Percentiles rank a stretch among this genome's conserved stretches.
phyloP scores from a whole-genome alignment of 2,797 vertebrate genomes.

The Rhynchonycteris naso region DNA sequence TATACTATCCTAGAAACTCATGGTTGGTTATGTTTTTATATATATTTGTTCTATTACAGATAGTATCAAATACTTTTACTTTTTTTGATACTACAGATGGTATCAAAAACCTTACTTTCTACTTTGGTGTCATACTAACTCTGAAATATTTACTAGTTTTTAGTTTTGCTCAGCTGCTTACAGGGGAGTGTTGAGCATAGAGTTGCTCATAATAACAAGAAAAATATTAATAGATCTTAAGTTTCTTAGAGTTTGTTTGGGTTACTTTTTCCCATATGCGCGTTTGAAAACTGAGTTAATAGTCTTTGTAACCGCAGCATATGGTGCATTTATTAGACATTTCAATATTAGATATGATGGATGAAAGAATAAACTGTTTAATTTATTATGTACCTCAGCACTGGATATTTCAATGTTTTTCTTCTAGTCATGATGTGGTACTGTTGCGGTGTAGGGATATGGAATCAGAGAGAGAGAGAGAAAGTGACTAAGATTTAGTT shows the following conservation, averaged over 20 bases:
- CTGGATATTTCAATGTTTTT: background rate
- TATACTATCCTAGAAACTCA: constrained; percentile 23
- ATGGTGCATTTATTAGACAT: background rate
- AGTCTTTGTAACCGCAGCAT: background rate
- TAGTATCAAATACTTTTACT: background rate
- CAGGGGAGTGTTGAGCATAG: background rate
- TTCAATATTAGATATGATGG: background rate
- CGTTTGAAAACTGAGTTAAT: constrained; percentile 43
- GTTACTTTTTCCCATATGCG: background rate
- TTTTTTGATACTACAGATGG: background rate
- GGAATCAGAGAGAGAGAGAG: background rate
- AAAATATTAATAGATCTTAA: background rate
- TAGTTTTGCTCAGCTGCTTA: constrained; percentile 31
- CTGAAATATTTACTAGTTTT: constrained; percentile 15
- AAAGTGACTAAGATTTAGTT: constrained; percentile 18
- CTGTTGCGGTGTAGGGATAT: background rate
- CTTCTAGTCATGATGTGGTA: background rate
- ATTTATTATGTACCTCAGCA: background rate
- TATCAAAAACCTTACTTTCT: background rate
- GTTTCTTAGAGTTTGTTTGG: constrained; percentile 2
- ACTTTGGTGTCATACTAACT: background rate
- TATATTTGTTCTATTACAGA: constrained; percentile 24
- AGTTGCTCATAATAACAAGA: background rate
- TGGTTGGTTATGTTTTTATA: background rate
- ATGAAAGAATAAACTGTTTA: background rate